phyloP scores from a whole-genome alignment of 1,140 invertebrate genomes.

The Planococcus citri region DNA sequence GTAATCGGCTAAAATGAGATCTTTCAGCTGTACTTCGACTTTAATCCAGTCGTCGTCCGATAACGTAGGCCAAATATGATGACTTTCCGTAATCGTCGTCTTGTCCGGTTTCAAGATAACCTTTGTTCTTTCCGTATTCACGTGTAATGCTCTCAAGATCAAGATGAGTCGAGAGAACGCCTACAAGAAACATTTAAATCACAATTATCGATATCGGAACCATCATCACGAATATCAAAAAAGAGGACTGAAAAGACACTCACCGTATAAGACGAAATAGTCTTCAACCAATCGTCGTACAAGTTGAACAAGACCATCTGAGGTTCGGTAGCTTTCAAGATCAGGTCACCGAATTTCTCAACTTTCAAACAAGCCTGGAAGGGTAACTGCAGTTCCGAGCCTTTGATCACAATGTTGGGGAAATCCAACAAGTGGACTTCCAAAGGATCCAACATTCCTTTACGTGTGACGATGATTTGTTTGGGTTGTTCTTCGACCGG shows the following conservation, averaged over 20 bases:
- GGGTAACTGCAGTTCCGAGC: constrained; percentile 90
- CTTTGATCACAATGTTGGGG: constrained; percentile 99
- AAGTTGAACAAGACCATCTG: constrained; percentile 99
- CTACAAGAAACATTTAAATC: constrained; percentile 33
- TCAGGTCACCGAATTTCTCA: constrained; percentile 98
- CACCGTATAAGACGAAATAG: constrained; percentile 82
- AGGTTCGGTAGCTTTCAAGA: constrained; percentile 97
- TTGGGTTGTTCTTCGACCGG: constrained; percentile 99
- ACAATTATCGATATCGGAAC: constrained; percentile 6
- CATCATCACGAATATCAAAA: background rate
- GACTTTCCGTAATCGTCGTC: constrained; percentile 94
- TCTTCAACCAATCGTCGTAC: constrained; percentile 99
- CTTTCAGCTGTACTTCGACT: constrained; percentile 95
- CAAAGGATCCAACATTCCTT: constrained; percentile 98
- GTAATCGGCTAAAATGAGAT: constrained; percentile 96
- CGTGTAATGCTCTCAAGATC: constrained; percentile 91
- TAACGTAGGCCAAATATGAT: constrained; percentile 98
- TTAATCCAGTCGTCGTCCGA: constrained; percentile 99
- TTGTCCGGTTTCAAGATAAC: constrained; percentile 95
- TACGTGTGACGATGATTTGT: constrained; percentile 98
- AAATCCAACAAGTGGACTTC: constrained; percentile 98
- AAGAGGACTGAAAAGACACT: constrained; percentile 28
- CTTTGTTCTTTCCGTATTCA: constrained; percentile 98
- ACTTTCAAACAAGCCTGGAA: constrained; percentile 99
- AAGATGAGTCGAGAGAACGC: constrained; percentile 96